Base-by-base conservation (phyloP, 2,888 invertebrate genomes). In the Ectobius pallidus region DNA sequence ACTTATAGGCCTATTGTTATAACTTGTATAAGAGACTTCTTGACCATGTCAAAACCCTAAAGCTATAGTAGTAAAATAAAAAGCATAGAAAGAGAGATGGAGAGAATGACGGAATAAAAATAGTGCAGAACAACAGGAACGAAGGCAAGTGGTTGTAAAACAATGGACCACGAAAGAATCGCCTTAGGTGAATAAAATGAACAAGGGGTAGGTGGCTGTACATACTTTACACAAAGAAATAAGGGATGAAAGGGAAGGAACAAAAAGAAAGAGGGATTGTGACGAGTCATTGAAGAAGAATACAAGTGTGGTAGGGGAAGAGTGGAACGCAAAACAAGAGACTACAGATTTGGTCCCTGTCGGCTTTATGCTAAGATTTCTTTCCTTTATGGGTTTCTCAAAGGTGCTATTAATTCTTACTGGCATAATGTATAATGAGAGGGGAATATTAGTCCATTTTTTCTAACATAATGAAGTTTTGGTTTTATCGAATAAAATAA, bases 1-100 rank as follows among this genome's bases (percentile, higher is more conserved):
- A 46, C 65, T 65, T 65, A 46, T n/a, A 46, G 46, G n/a, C 22
- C 46, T 46, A 65, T 65, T 65, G 65, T 65, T 65, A 46, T 65
- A 46, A 27, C 46, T 65, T 27, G 11, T 18, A n/a, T 46, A 25
- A 42, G 44, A 65, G 44, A 9, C 34, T 65, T 20, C 65, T 65
- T 65, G 65, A 65, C 65, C 65, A 46, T 22, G 65, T 65, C 65
- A 65, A 39, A 65, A 65, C 42, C 46, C 44, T 46, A 27, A 25
- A 65, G 32, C 61, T 32, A 16, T 61, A 7, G 32, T 25, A 61
- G 32, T 22, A 61, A 61, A 46, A n/a, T 22, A 55, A n/a, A n/a
- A n/a, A n/a, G n/a, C n/a, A n/a, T n/a, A 58, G 58, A 58, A 25
- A 25, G 16, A 58, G 58, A 42, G 63, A 42, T 34, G 62, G 62